A percentile compares a stretch with the other conserved stretches of the same genome.
Conservation (phyloP, 1,140 invertebrate species). For the Bombus superbus region DNA sequence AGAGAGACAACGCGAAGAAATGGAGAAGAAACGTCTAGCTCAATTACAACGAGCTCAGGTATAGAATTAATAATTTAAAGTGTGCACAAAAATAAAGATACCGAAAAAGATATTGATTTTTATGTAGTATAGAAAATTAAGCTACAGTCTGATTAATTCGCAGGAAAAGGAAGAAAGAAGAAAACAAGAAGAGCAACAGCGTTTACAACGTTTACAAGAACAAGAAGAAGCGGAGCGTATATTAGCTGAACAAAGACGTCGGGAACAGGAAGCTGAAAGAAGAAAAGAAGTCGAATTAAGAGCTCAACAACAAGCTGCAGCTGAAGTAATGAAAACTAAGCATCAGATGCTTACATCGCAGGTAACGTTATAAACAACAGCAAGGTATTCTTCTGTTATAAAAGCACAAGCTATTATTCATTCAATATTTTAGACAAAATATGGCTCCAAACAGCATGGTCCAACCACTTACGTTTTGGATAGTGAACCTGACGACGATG, state of each 20-base stretch:
- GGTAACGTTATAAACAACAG: conserved; percentile 28
- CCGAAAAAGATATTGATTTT: not conserved
- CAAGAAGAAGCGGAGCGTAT: conserved; percentile 83
- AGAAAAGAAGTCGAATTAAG: conserved; percentile 75
- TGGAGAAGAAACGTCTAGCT: conserved; percentile 74
- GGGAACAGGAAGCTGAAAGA: conserved; percentile 79
- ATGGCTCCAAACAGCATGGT: conserved; percentile 57
- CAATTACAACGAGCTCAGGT: conserved; percentile 73
- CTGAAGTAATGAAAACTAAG: conserved; percentile 77
- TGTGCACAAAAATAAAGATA: not conserved
- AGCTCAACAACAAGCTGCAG: conserved; percentile 74
- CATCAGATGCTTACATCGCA: conserved; percentile 70
- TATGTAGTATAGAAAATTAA: not conserved
- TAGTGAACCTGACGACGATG: conserved; percentile 82
- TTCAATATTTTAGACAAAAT: conserved; percentile 62
- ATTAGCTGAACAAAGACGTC: conserved; percentile 83
- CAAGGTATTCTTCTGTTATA: not conserved
- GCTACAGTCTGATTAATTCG: conserved; percentile 1
- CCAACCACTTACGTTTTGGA: conserved; percentile 73
- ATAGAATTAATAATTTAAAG: not conserved
- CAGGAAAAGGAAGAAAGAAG: conserved; percentile 83
- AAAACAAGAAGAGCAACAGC: conserved; percentile 78
- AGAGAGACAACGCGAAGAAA: conserved; percentile 77
- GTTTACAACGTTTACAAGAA: conserved; percentile 79
- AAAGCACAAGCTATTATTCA: not conserved